A percentile compares a stretch with the other conserved stretches of the same genome.
Evolutionary conservation across 2,888 invertebrate genomes (phyloP).

Genomic region (Limnephilus auricula): DNA sequence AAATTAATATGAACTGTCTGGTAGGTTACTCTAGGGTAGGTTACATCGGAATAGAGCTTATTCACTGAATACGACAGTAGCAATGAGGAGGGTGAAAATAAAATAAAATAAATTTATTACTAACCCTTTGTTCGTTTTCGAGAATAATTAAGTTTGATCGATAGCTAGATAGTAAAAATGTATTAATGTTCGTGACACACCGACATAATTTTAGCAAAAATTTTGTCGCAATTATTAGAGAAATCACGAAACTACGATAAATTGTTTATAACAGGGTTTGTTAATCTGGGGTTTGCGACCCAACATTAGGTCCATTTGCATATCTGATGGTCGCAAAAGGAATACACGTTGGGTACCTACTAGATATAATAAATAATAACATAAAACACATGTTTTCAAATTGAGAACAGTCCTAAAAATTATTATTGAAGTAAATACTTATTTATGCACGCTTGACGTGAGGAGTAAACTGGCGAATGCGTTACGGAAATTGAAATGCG

Average conservation of each 20-base stretch:
- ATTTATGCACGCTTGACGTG: too few species aligned
- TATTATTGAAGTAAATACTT: too few species aligned
- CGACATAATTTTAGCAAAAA: background rate
- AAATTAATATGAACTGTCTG: background rate
- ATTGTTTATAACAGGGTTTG: background rate
- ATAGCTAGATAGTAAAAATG: background rate
- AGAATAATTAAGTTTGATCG: background rate
- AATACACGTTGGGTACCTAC: too few species aligned
- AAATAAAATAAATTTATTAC: background rate
- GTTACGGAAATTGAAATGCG: too few species aligned
- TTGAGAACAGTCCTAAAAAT: too few species aligned
- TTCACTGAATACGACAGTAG: too few species aligned
- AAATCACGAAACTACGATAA: background rate
- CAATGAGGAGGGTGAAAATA: background rate
- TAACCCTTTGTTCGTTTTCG: background rate
- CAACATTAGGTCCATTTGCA: background rate
- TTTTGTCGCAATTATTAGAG: background rate
- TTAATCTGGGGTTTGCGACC: background rate
- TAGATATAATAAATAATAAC: too few species aligned
- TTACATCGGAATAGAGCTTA: background rate
- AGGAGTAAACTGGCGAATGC: too few species aligned
- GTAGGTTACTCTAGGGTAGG: background rate
- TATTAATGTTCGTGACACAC: background rate
- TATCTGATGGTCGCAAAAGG: background rate
- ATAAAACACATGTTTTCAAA: too few species aligned